phyloP scores from a whole-genome alignment of 2,888 invertebrate genomes.

The Cacoxenus indagator region DNA sequence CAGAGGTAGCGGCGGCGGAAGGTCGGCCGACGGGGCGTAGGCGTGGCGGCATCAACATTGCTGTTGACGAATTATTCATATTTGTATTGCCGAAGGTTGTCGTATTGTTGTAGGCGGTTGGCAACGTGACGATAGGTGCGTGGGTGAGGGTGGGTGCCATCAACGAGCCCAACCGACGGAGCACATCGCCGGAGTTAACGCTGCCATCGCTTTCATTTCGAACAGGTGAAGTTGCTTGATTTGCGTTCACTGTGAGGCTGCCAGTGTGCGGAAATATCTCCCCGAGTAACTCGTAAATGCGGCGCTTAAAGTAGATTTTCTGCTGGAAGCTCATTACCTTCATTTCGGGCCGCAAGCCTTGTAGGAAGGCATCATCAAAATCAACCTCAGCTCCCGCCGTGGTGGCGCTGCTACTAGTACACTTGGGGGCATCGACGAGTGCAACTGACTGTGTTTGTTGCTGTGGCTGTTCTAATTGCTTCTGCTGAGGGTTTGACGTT shows the following conservation, averaged over 20 bases:
- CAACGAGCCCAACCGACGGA: neutral
- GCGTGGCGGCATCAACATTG: neutral
- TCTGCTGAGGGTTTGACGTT: neutral
- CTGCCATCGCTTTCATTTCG: neutral
- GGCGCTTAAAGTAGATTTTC: conserved; percentile 63
- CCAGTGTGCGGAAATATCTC: conserved; percentile 52
- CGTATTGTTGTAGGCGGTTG: neutral
- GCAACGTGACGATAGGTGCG: neutral
- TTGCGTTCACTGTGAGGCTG: conserved; percentile 20
- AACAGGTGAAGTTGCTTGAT: neutral
- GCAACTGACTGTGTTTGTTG: neutral
- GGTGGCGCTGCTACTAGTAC: neutral
- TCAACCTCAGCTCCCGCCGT: conserved; percentile 37
- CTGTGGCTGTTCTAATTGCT: neutral
- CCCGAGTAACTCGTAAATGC: conserved; percentile 61
- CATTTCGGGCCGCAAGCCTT: conserved; percentile 65
- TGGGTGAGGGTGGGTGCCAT: conserved; percentile 20
- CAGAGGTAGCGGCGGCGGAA: neutral
- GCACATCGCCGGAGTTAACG: neutral
- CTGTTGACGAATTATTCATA: neutral
- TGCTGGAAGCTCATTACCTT: conserved; percentile 64
- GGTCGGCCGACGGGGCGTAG: neutral
- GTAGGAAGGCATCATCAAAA: conserved; percentile 61
- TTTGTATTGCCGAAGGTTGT: neutral
- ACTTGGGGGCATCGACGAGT: too few relatives aligned